Base-by-base conservation (phyloP, 2,888 invertebrate species). In the Apoda limacodes region DNA sequence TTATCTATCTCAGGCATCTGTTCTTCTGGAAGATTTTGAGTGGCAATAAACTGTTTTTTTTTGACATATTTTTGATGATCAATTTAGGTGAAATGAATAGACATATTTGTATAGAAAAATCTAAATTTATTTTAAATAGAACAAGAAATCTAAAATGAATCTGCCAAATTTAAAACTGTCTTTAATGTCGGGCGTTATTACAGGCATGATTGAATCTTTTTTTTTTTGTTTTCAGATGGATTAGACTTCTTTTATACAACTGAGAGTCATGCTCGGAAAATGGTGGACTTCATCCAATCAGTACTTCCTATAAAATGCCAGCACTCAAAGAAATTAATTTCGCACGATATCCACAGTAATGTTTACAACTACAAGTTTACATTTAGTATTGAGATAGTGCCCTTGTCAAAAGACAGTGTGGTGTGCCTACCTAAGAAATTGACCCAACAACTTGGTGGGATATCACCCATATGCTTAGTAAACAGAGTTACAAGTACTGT, bases 341-440 rank as follows among this genome's bases (percentile, higher is more conserved):
- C 98, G 0, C 98, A 98, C 55, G 99, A 99, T 68, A 92, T 95
- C 33, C 96, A 95, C 69, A 98, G 93, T 64, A 99, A 99, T 60
- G 85, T 89, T 9, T 98, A 92, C 71, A 98, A 98, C 67, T 98
- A 97, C 72, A 99, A 99, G 70, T 93, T 92, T 60, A 93, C 96
- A 4, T 93, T 85, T 69, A 92, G 93, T 39, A 89, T 99, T 42
- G 98, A 99, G 67, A 93, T 99, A 50, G 95, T 95, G 1, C 98
- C 99, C 0, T 68, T 99, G 31, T 98, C 98, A 10, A 98, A 97
- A 69, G 94, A 96, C 61, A 93, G 93, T 60, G 81, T 96, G 25
- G 89, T 98, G 2, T 98, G 98, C 58, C 78, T 98, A 2, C 88
- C 95, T 1, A 89, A 89, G 57, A 92, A 92, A 58, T 61, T 96